Evolutionary conservation across 2,888 invertebrate genomes (phyloP).

Genomic region (Leptinotarsa tumamoca): DNA sequence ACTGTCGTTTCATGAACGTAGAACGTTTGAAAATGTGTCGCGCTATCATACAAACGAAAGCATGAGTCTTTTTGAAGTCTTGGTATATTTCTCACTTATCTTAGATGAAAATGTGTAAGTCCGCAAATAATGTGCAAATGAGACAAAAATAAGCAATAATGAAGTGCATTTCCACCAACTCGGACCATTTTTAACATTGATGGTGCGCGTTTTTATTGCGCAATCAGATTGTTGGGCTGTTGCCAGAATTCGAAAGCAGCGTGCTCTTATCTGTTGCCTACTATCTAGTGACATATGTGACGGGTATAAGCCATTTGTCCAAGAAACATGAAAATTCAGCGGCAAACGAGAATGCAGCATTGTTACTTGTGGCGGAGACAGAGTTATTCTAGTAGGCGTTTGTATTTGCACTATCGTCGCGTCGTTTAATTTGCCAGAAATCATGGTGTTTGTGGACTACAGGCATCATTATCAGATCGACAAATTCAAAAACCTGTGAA

Average conservation of each 20-base stretch:
- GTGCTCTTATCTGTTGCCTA: conserved; percentile 20
- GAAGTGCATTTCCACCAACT: conserved; percentile 11
- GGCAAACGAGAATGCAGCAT: conserved; percentile 26
- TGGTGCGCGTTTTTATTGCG: conserved; percentile 11
- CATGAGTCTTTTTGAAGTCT: not conserved
- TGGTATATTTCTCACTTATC: conserved; percentile 3
- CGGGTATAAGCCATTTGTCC: conserved; percentile 26
- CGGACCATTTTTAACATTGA: conserved; percentile 20
- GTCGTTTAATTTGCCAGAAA: conserved; percentile 2
- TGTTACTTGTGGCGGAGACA: not conserved
- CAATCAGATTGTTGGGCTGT: conserved; percentile 13
- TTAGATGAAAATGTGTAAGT: not conserved
- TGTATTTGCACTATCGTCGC: conserved; percentile 1
- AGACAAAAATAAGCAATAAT: conserved; percentile 13
- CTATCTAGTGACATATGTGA: conserved; percentile 28
- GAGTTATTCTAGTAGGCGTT: conserved; percentile 12
- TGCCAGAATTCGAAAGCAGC: conserved; percentile 20
- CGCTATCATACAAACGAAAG: conserved; percentile 4
- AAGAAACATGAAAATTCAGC: conserved; percentile 14
- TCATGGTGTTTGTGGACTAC: not conserved
- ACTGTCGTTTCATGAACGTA: too few relatives aligned
- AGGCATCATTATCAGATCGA: not conserved
- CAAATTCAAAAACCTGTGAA: not conserved
- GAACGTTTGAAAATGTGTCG: not conserved
- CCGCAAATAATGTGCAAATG: conserved; percentile 19